phyloP scores from a whole-genome alignment of 2,797 vertebrate genomes.

The Scolopax rusticola region DNA sequence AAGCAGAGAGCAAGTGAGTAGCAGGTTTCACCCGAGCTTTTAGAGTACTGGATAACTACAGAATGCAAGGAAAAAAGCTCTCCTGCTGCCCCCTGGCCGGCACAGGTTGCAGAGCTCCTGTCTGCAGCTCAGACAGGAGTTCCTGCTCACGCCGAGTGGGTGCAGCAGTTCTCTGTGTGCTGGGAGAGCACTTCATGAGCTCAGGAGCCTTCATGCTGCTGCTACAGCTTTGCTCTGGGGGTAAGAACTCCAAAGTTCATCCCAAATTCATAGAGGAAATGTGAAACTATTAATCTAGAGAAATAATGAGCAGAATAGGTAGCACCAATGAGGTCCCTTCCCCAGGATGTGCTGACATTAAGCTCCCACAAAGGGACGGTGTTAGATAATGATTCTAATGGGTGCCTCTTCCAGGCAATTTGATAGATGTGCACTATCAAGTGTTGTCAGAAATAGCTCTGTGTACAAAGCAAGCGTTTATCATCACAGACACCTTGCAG shows the following conservation, averaged over 20 bases:
- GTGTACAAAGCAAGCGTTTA: background rate
- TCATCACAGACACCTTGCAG: slow-evolving; percentile 7
- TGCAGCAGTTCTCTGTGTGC: background rate
- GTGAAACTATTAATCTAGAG: background rate
- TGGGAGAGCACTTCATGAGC: background rate
- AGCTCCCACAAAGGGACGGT: background rate
- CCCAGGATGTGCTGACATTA: background rate
- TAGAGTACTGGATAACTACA: background rate
- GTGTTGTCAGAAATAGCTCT: background rate
- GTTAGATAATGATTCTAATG: background rate
- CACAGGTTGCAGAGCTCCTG: too few relatives aligned
- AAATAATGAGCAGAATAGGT: background rate
- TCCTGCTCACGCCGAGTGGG: background rate
- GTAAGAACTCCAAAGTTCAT: background rate
- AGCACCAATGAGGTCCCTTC: background rate
- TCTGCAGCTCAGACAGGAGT: background rate
- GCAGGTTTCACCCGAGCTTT: background rate
- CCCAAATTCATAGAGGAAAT: background rate
- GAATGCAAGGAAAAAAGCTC: background rate
- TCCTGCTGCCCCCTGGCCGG: background rate
- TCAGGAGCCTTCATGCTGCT: accelerated
- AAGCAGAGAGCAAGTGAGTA: background rate
- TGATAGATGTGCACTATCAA: background rate
- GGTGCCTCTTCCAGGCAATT: background rate
- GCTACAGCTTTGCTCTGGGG: background rate